Conservation (phyloP, 1,140 invertebrate species). For the Mercenaria mercenaria region DNA sequence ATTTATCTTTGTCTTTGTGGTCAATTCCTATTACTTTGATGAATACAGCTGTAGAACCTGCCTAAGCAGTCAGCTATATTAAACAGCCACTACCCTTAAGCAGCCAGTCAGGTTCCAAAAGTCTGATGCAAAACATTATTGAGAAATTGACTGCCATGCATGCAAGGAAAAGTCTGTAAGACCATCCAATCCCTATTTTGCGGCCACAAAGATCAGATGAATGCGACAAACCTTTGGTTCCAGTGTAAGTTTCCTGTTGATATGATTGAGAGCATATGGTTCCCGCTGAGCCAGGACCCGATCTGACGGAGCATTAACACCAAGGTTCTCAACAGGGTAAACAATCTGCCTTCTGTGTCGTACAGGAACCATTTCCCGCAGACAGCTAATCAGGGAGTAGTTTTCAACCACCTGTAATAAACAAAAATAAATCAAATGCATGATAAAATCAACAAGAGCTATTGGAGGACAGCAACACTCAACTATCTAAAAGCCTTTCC, state of each 20-base stretch:
- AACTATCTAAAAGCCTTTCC: neutral
- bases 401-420: constrained; percentile 78
- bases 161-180: too few relatives aligned
- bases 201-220: too few relatives aligned
- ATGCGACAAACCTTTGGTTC: constrained; percentile 87
- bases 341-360: constrained; percentile 83
- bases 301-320: constrained; percentile 85
- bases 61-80: too few relatives aligned
- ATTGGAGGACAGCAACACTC: neutral
- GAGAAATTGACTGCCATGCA: too few relatives aligned
- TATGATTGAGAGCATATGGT: constrained; percentile 84
- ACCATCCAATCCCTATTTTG: too few relatives aligned
- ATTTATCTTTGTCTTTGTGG: too few relatives aligned
- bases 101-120: too few relatives aligned
- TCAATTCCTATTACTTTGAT: too few relatives aligned
- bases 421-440: neutral
- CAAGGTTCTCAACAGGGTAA: constrained; percentile 83
- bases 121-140: too few relatives aligned
- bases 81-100: too few relatives aligned
- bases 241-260: constrained; percentile 85
- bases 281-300: constrained; percentile 80
- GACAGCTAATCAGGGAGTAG: constrained; percentile 82
- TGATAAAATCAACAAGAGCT: neutral
- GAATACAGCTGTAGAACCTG: too few relatives aligned
- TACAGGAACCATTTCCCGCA: constrained; percentile 85